Base-by-base conservation (phyloP, 2,888 invertebrate species). In the Drosophila colorata region DNA sequence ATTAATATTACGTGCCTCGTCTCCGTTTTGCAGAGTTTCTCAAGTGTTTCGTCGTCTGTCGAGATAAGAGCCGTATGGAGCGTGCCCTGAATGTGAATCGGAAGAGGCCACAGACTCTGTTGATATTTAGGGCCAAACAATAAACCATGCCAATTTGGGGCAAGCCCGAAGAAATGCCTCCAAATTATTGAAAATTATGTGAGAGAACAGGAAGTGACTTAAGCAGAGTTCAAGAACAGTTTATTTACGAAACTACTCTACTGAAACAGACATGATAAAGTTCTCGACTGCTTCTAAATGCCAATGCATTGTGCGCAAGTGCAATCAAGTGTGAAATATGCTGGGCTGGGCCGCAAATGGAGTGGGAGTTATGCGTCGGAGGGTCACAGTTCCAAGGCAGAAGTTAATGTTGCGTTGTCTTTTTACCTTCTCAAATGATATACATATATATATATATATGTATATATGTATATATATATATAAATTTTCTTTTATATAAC, bases 1-100 rank as follows among this genome's bases (percentile, higher is more conserved):
- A 87, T 89, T 88, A 88, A 80, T 84, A 80, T 65, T 83, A 87
- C 87, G 90, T 87, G 87, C 84, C 69, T 59, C 67, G 49, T 41
- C 69, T 55, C 18, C 60, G 52, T 52, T 68, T 78, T 67, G 55
- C 64, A 38, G 51, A 66, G 69, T 71, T 69, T 52, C 65, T 69
- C 66, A 41, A 67, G 35, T 49, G n/a, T 18, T 28, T 52, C 28
- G 66, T 8, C 56, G 61, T 56, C 78, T 78, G 55, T 48, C 14
- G 51, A 74, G 74, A 74, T 74, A 78, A 74, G 56, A 52, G 76
- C 23, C 40, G 51, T 20, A 20, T 57, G 60, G 47, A 82, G 88
- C 88, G 81, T 88, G 81, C 81, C 69, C 88, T 44, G 87, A 88
- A 87, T 81, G 63, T 57, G 52, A 74, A 77, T 73, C 78, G 74